phyloP scores from a whole-genome alignment of 2,113 vertebrate genomes.

The Alces alces region DNA sequence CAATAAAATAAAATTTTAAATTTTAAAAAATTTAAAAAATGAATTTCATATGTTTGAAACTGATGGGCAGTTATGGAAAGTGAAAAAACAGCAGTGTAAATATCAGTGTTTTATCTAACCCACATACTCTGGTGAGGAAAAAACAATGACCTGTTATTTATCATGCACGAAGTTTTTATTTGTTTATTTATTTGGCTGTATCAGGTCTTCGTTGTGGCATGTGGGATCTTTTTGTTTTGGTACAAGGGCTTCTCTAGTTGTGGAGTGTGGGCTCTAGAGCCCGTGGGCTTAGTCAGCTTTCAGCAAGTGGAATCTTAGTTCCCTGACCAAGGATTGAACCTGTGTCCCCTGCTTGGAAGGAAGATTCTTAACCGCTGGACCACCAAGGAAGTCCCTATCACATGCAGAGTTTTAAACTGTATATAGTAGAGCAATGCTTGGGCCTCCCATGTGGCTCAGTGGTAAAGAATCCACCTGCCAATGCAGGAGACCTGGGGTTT shows the following conservation, averaged over 20 bases:
- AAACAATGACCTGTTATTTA: conserved; percentile 58
- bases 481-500: neutral
- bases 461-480: neutral
- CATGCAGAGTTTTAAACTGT: neutral
- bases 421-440: conserved; percentile 65
- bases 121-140: conserved; percentile 50
- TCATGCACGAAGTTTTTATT: conserved; percentile 67
- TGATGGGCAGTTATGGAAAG: conserved; percentile 33
- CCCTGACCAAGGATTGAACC: neutral
- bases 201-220: neutral
- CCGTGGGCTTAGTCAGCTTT: neutral
- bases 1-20: neutral
- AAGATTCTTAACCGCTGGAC: neutral
- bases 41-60: conserved; percentile 43
- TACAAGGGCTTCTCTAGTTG: neutral
- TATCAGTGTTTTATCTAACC: conserved; percentile 61
- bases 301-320: neutral
- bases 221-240: neutral
- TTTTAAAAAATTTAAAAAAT: neutral
- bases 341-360: neutral
- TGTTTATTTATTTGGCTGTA: neutral
- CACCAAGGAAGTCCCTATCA: neutral
- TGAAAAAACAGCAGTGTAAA: neutral
- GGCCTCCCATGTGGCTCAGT: neutral
- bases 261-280: neutral